A percentile compares a stretch with the other conserved stretches of the same genome.
These are phyloP conservation scores for Mixornis gularis DNA, from an alignment of 2,113 vertebrate genomes.

Conservation along the genomic window DNA sequence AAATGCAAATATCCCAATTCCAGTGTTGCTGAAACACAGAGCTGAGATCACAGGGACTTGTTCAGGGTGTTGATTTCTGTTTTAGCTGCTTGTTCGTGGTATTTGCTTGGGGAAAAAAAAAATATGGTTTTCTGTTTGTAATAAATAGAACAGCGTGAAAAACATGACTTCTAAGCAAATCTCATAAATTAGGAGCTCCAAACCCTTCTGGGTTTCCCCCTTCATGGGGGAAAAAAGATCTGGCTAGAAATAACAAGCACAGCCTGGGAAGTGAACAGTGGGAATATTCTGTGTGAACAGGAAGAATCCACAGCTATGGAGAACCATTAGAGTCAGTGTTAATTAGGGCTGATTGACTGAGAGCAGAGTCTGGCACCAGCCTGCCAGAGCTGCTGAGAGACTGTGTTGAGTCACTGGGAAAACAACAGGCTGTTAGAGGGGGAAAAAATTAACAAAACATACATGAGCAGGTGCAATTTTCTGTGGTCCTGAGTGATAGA, in stretches of 20 bases:
- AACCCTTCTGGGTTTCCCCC: not conserved
- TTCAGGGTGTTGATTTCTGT: not conserved
- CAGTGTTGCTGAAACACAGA: not conserved
- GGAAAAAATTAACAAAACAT: not conserved
- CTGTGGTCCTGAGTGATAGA: not conserved
- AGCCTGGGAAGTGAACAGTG: not conserved
- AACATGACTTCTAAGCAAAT: not conserved
- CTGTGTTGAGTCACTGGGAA: not conserved
- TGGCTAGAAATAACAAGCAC: not conserved
- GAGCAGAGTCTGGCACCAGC: not conserved
- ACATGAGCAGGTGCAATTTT: not conserved
- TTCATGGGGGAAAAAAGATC: not conserved
- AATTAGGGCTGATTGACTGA: conserved; percentile 22
- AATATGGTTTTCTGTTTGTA: not conserved
- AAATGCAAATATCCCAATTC: not conserved
- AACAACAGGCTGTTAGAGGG: not conserved
- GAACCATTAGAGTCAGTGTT: not conserved
- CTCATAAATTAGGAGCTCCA: conserved; percentile 8
- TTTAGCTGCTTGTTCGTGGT: not conserved
- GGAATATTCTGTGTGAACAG: not conserved
- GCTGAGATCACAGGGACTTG: not conserved
- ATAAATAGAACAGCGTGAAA: not conserved
- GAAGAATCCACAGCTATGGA: not conserved
- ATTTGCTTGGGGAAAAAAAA: not conserved
- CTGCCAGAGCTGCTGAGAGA: not conserved